These are phyloP conservation scores for Hydra vulgaris DNA, from an alignment of 30 jellyfish, hydroid and myxozoan species.

Conservation along the genomic window DNA sequence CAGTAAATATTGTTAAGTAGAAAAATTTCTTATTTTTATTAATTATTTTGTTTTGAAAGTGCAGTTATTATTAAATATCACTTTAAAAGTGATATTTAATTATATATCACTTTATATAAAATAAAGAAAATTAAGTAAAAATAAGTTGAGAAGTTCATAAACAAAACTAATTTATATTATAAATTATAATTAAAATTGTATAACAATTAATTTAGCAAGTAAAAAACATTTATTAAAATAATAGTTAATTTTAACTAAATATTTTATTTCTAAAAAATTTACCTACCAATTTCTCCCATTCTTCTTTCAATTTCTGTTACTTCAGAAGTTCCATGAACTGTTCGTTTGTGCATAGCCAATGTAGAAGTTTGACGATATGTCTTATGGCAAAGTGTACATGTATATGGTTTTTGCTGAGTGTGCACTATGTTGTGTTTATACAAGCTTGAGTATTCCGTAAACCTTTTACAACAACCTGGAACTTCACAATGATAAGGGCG, in stretches of 20 bases:
- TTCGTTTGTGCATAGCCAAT: constrained; percentile 90
- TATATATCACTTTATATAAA: too few relatives aligned
- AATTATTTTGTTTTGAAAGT: too few relatives aligned
- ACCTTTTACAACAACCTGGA: constrained; percentile 89
- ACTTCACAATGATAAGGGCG: constrained; percentile 95
- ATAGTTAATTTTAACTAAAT: background rate
- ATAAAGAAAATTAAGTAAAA: too few relatives aligned
- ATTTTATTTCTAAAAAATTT: background rate
- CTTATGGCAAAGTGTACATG: constrained; percentile 72
- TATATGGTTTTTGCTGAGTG: constrained; percentile 94
- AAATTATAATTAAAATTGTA: too few relatives aligned
- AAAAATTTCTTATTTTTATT: too few relatives aligned
- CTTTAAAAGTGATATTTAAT: too few relatives aligned
- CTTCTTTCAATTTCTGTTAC: constrained; percentile 16
- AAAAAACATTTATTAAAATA: background rate
- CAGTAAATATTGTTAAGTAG: too few relatives aligned
- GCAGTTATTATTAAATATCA: too few relatives aligned
- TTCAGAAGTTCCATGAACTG: constrained; percentile 75
- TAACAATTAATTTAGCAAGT: too few relatives aligned
- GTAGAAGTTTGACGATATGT: constrained; percentile 93
- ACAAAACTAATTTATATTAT: too few relatives aligned
- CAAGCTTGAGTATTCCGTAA: constrained; percentile 91
- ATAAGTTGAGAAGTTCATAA: too few relatives aligned
- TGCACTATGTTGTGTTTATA: constrained; percentile 93
- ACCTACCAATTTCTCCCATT: constrained; percentile 30